Conservation (phyloP, 2,113 vertebrate species). For the Equus quagga region DNA sequence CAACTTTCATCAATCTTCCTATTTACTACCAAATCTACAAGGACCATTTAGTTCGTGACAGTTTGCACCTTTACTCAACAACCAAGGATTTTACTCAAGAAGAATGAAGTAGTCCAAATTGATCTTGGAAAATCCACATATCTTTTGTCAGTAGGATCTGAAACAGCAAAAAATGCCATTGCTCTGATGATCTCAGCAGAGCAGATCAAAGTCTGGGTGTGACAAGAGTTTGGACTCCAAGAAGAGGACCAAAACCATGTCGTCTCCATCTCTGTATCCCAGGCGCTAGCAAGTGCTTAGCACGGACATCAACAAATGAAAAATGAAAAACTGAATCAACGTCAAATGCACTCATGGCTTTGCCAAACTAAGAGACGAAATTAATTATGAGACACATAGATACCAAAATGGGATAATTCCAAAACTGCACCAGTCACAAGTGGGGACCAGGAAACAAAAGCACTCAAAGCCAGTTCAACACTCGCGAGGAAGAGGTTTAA, state of each 20-base stretch:
- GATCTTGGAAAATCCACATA: neutral
- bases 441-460: constrained; percentile 5
- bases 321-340: neutral
- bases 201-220: neutral
- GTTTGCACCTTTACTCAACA: neutral
- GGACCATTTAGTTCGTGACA: neutral
- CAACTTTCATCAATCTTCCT: neutral
- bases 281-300: neutral
- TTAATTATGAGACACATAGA: constrained; percentile 34
- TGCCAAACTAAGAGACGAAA: constrained; percentile 64
- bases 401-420: neutral
- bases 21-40: neutral
- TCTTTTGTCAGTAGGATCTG: neutral
- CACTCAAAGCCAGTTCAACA: neutral
- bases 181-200: neutral
- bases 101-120: neutral
- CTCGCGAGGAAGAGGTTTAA: neutral
- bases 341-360: neutral
- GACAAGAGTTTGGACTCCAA: neutral
- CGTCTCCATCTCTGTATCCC: neutral
- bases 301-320: neutral
- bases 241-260: neutral
- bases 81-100: neutral
- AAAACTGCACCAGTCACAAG: constrained; percentile 51
- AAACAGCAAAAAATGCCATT: neutral